Evolutionary conservation across 1,140 invertebrate genomes (phyloP).

Genomic region (Cotesia typhae): DNA sequence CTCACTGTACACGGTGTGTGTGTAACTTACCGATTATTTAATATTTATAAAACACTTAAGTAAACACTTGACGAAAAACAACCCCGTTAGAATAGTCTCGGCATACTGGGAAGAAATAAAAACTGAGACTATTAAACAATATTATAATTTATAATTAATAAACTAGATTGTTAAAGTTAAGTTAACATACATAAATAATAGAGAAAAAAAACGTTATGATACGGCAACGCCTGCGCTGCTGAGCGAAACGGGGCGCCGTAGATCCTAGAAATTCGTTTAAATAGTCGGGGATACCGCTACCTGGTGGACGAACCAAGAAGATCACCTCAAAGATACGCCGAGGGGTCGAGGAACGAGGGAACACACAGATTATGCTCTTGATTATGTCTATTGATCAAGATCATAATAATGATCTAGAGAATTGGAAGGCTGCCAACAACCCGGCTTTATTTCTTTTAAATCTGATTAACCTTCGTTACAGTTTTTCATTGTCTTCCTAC

Average conservation of each 20-base stretch:
- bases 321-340: slow-evolving; percentile 31
- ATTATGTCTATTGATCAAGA: slow-evolving; percentile 48
- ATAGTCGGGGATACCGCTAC: slow-evolving; percentile 62
- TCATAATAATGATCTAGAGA: slow-evolving; percentile 32
- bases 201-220: slow-evolving; percentile 34
- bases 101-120: too few species aligned
- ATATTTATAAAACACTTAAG: too few species aligned
- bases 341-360: background rate
- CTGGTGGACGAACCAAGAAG: slow-evolving; percentile 56
- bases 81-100: too few species aligned
- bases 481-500: slow-evolving; percentile 33
- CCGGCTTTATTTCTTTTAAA: too few species aligned
- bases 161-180: background rate
- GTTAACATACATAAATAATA: background rate
- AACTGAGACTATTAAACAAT: too few species aligned
- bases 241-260: slow-evolving; percentile 64
- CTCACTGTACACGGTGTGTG: too few species aligned
- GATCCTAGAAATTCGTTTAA: slow-evolving; percentile 61
- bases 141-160: too few species aligned
- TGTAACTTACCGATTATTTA: too few species aligned
- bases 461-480: slow-evolving; percentile 50
- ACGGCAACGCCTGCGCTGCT: slow-evolving; percentile 64
- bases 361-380: slow-evolving; percentile 37
- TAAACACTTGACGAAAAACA: too few species aligned
- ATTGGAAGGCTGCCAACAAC: too few species aligned